Evolutionary conservation across 2,113 vertebrate genomes (phyloP).

Genomic region (Tychaedon coryphoeus): DNA sequence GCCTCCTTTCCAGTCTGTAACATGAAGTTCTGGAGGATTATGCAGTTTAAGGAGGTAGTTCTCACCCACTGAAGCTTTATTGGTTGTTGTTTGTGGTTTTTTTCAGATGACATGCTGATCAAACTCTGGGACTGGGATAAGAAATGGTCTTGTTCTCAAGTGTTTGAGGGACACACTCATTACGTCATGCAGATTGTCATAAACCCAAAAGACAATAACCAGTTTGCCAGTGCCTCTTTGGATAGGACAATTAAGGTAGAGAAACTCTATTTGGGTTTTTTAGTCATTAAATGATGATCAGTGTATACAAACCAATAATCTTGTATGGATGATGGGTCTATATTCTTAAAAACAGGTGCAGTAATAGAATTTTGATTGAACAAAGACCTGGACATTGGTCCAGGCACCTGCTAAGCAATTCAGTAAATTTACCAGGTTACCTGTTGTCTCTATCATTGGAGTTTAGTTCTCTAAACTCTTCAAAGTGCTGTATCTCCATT

Average conservation of each 20-base stretch:
- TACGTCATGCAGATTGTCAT: constrained; percentile 99
- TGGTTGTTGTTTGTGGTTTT: neutral
- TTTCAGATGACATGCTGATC: constrained; percentile 97
- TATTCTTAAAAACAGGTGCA: neutral
- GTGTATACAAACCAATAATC: neutral
- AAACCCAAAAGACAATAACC: constrained; percentile 99
- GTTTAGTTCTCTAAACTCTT: neutral
- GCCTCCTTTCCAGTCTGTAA: neutral
- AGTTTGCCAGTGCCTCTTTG: constrained; percentile 97
- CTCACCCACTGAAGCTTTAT: neutral
- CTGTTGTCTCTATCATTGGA: neutral
- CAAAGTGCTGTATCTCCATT: neutral
- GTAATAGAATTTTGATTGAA: neutral
- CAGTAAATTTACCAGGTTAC: neutral
- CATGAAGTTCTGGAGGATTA: neutral
- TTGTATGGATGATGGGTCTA: neutral
- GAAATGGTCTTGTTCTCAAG: constrained; percentile 97
- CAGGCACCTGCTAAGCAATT: neutral
- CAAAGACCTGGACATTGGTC: neutral
- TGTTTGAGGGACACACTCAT: constrained; percentile 99
- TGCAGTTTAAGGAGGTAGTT: neutral
- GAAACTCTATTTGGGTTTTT: neutral
- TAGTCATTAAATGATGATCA: neutral
- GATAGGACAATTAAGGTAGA: constrained; percentile 97
- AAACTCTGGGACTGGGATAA: constrained; percentile 99